Evolutionary conservation across 2,888 invertebrate species (phyloP).

Genomic region (Agrochola circellaris): DNA sequence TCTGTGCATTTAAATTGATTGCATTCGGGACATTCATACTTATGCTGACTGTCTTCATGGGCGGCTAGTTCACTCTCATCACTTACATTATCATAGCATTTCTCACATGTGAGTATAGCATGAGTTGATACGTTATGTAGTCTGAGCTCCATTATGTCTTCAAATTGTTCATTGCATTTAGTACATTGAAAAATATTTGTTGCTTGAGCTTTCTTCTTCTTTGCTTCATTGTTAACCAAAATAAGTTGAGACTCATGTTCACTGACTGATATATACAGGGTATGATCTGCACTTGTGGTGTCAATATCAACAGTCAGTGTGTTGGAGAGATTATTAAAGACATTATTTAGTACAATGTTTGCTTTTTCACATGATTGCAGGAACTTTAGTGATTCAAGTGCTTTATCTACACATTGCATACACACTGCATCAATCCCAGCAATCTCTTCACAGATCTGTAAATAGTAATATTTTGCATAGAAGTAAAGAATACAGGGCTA

Average conservation of each 20-base stretch:
- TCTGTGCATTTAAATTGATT: conserved; percentile 71
- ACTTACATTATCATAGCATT: conserved; percentile 74
- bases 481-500: neutral
- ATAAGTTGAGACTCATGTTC: conserved; percentile 75
- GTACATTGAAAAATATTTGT: conserved; percentile 69
- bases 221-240: conserved; percentile 70
- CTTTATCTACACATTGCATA: conserved; percentile 76
- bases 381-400: conserved; percentile 74
- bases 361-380: conserved; percentile 75
- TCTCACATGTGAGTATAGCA: conserved; percentile 75
- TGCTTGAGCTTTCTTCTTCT: conserved; percentile 47
- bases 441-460: conserved; percentile 80
- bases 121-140: conserved; percentile 76
- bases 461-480: conserved; percentile 40
- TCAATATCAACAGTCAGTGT: conserved; percentile 72
- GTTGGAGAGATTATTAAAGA: conserved; percentile 75
- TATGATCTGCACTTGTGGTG: conserved; percentile 66
- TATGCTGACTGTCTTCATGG: conserved; percentile 71
- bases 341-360: conserved; percentile 72
- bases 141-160: conserved; percentile 70
- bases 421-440: conserved; percentile 83
- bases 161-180: conserved; percentile 73
- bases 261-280: conserved; percentile 76
- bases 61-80: conserved; percentile 67
- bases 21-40: conserved; percentile 78